phyloP scores from a whole-genome alignment of 2,113 vertebrate species.

The Melozone crissalis region DNA sequence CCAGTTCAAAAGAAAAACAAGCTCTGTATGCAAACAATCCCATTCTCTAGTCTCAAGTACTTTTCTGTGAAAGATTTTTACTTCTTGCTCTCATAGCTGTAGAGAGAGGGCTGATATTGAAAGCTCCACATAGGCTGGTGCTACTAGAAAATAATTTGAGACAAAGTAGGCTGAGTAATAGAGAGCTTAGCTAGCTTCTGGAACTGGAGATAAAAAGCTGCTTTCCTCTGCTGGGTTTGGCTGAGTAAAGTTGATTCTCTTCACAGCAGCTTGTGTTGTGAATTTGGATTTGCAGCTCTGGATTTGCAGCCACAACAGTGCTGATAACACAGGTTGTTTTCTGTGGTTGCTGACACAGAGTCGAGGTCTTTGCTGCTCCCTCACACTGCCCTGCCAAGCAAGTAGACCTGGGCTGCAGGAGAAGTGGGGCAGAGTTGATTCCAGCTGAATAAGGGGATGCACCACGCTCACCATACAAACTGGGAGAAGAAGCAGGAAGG shows the following conservation, averaged over 20 bases:
- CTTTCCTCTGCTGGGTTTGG: not conserved
- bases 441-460: not conserved
- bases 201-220: not conserved
- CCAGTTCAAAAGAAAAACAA: not conserved
- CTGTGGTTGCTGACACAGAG: not conserved
- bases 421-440: not conserved
- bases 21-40: not conserved
- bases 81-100: not conserved
- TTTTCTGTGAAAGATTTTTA: not conserved
- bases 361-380: not conserved
- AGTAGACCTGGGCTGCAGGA: not conserved
- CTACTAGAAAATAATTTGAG: not conserved
- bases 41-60: not conserved
- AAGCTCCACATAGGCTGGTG: not conserved
- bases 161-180: not conserved
- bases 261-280: not conserved
- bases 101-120: not conserved
- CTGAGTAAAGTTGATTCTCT: not conserved
- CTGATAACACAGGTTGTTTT: not conserved
- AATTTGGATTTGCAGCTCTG: not conserved
- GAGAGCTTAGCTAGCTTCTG: not conserved
- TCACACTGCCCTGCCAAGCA: accelerated
- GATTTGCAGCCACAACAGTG: not conserved
- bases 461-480: not conserved
- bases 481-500: not conserved